Evolutionary conservation across 2,797 vertebrate genomes (phyloP), one percentile per base, ranked within the genome.

Genomic region (Sebastiscus albofasciatus): DNA sequence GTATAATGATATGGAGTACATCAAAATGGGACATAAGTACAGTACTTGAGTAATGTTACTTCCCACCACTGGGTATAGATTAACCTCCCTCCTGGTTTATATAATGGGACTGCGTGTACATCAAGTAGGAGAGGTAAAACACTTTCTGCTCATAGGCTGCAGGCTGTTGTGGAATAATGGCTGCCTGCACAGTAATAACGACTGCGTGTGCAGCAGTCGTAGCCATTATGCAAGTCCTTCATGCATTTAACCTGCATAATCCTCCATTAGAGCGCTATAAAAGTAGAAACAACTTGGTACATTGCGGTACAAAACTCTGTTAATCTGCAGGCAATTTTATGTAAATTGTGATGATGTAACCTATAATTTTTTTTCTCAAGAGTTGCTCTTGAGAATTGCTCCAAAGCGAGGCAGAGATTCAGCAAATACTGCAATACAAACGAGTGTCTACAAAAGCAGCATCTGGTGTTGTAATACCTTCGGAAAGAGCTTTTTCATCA

Each of bases 241-340:
- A 58, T 87, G 75, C 83, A 85, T 80, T 92, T 87, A 90, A 89
- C 85, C 84, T 90, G 81, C 73, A 88, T 83, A 87, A 88, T 83
- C 81, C 85, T 80, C 81, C 67, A 83, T 87, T 87, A 80, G 76
- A 85, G 72, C 27, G 68, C 60, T 71, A 66, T 66, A 42, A 86
- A 86, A 79, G 78, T 16, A 39, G 67, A 87, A 80, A 84, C 81
- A 85, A 84, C 62, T 85, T 56, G 18, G 31, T 68, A 71, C 65
- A 76, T 16, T 60, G 60, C n/a, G 14, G 54, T 36, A 59, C 80
- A 87, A 87, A 77, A 86, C 52, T 61, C 78, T 65, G n/a, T 67
- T 80, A 68, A 75, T 83, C 16, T 3, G 58, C 22, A 5, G 75
- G 72, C 77, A 56, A 65, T 87, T 89, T 75, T 82, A 89, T 92